These are phyloP conservation scores for Aphis gossypii DNA, from an alignment of 1,140 invertebrate species.

Conservation along the genomic window DNA sequence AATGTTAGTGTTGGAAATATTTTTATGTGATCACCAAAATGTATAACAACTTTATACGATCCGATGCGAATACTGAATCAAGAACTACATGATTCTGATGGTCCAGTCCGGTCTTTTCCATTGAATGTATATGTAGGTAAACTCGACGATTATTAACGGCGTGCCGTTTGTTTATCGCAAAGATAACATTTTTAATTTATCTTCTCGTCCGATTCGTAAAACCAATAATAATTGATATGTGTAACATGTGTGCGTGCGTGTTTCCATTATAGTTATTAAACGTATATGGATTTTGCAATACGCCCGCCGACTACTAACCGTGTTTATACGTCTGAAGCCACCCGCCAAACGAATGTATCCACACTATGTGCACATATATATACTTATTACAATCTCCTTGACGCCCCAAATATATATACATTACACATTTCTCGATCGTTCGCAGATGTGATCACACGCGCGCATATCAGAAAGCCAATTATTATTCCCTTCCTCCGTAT, in stretches of 20 bases:
- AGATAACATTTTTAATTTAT: not conserved
- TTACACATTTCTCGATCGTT: slow-evolving; percentile 19
- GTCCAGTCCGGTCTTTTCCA: no score
- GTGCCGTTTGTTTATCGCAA: not conserved
- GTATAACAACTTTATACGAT: no score
- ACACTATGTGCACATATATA: not conserved
- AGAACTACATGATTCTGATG: no score
- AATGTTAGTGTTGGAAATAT: no score
- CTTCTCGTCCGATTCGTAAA: not conserved
- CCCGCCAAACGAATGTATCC: not conserved
- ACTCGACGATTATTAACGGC: no score
- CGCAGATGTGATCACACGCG: slow-evolving; percentile 19
- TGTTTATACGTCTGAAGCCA: not conserved
- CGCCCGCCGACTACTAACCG: not conserved
- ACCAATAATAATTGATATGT: not conserved
- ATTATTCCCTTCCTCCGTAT: not conserved
- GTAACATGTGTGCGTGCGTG: not conserved
- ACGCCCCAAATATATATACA: slow-evolving; percentile 17
- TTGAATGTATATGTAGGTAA: no score
- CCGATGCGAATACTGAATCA: no score
- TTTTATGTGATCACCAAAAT: no score
- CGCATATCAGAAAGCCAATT: slow-evolving; percentile 13
- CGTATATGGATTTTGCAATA: not conserved
- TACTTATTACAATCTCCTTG: slow-evolving; percentile 6
- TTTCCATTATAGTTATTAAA: not conserved